These are phyloP conservation scores for Gastrophryne carolinensis DNA, from an alignment of 2,797 vertebrate genomes.

Conservation along the genomic window DNA sequence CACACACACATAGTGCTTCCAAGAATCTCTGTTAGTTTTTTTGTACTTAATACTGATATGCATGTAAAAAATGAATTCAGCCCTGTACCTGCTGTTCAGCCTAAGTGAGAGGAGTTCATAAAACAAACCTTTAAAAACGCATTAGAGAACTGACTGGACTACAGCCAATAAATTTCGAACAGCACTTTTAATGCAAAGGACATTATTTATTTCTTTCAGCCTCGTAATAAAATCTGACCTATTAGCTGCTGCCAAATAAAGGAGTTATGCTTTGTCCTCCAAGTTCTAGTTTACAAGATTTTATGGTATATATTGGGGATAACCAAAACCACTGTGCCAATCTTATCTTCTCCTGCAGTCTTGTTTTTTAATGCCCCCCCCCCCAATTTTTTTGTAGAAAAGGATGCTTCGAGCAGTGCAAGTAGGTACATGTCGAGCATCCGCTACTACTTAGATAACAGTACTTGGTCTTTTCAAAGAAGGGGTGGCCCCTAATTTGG, in stretches of 20 bases:
- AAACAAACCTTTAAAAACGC: background rate
- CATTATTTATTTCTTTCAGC: background rate
- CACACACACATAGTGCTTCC: too few species aligned
- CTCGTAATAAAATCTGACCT: background rate
- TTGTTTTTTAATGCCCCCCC: too few species aligned
- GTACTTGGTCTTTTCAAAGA: too few species aligned
- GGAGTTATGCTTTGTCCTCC: background rate
- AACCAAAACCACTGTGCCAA: too few species aligned
- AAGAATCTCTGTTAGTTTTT: too few species aligned
- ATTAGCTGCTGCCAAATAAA: background rate
- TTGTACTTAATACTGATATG: too few species aligned
- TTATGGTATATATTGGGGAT: background rate
- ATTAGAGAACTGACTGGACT: background rate
- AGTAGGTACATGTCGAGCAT: too few species aligned
- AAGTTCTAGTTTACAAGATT: background rate
- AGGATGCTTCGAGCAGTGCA: too few species aligned
- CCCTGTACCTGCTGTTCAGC: background rate
- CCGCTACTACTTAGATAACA: too few species aligned
- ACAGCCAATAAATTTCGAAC: background rate
- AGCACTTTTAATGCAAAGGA: background rate
- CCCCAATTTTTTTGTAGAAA: too few species aligned
- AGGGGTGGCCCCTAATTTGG: too few species aligned
- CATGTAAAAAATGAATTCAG: background rate
- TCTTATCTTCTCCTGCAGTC: too few species aligned
- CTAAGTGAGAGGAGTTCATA: background rate